Evolutionary conservation across 2,797 vertebrate species (phyloP), one percentile per base, ranked within the genome.

Genomic region (Hipposideros larvatus): DNA sequence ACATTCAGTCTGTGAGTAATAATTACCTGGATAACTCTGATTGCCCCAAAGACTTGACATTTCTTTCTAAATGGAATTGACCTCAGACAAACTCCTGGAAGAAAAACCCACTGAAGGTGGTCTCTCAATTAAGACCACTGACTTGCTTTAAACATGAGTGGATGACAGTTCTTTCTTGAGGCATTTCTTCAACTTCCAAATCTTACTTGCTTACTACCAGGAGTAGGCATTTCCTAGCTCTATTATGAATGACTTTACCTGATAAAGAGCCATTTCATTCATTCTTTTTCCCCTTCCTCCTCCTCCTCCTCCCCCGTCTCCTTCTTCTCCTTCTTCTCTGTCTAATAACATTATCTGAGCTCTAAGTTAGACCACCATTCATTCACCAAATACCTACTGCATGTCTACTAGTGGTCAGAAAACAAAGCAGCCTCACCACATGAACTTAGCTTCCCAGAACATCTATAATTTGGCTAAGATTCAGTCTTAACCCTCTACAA

Each of bases 51-150:
- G 82, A 89, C 89, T 96, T 97, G 94, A 77, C 85, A 93, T 97
- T 98, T 97, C 66, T 92, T 97, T 98, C 59, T 97, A 94, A 92
- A 94, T 94, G 93, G 92, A 82, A 94, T 98, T 98, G 97, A 61
- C 82, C 77, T 96, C 90, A 96, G 90, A 97, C 82, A 97, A 97
- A 96, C 91, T 96, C 26, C 31, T 91, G 41, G n/a, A 55, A 61
- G 48, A 80, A 31, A 92, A 92, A 53, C 3, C 24, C n/a, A 70
- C 43, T 63, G 57, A 43, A 82, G 37, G 19, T 41, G 18, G 37
- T 46, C 37, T 79, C 41, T 91, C 43, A 41, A 21, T 10, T 51
- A 91, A 82, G 26, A 73, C 5, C 75, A 90, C 11, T 92, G n/a
- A 34, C n/a, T 75, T 82, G 19, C 21, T 71, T 91, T 85, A 93